Evolutionary conservation across 92 coral and sea anemone genomes (phyloP).

Genomic region (Epizoanthus ramosus): DNA sequence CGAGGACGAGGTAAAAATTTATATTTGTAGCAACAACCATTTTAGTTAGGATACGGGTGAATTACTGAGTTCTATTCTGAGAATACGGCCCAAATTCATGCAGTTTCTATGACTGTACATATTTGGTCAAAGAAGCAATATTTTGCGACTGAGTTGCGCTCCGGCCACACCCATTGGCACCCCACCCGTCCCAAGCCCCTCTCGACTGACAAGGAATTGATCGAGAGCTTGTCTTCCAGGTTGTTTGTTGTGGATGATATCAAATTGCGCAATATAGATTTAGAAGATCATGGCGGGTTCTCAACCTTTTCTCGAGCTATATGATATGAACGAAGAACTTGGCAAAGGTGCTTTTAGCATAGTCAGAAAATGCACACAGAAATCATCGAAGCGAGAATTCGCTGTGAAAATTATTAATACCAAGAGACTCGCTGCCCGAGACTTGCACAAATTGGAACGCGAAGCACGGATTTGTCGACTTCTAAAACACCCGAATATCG

Average conservation of each 20-base stretch:
- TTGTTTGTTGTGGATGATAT: not conserved
- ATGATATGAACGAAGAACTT: slow-evolving; percentile 84
- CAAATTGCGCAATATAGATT: not conserved
- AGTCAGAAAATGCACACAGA: slow-evolving; percentile 77
- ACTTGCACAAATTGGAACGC: slow-evolving; percentile 89
- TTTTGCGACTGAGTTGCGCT: not conserved
- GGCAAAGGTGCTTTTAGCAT: slow-evolving; percentile 98
- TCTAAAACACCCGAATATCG: slow-evolving; percentile 89
- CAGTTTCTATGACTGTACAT: not conserved
- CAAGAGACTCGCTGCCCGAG: slow-evolving; percentile 84
- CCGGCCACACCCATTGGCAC: slow-evolving; percentile 6
- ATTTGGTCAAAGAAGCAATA: not conserved
- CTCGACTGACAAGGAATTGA: not conserved
- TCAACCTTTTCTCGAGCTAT: slow-evolving; percentile 72
- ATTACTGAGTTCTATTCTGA: no score
- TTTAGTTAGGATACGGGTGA: no score
- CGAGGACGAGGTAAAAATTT: no score
- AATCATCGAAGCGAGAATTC: slow-evolving; percentile 72
- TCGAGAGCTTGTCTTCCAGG: not conserved
- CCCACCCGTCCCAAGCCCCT: slow-evolving; percentile 41
- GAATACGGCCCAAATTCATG: not conserved
- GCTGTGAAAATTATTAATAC: slow-evolving; percentile 95
- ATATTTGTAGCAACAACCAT: no score
- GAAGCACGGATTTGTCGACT: slow-evolving; percentile 98
- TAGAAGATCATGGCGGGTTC: slow-evolving; percentile 1